These are phyloP conservation scores for Phengaris alcon DNA, from an alignment of 2,888 invertebrate genomes.

Conservation along the genomic window DNA sequence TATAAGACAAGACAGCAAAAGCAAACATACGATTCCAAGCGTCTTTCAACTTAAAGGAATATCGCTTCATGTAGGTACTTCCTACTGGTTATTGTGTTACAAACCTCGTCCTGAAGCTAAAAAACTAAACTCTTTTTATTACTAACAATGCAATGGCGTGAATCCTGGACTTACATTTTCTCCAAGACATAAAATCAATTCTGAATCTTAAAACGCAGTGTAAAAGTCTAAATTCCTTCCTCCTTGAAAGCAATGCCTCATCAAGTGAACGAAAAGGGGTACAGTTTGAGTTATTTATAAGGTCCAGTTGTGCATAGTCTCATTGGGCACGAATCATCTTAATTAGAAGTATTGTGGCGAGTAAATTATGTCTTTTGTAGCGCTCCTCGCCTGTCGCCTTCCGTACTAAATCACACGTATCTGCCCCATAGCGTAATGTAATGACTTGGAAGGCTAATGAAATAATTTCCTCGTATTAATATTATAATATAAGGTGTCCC, in stretches of 20 bases:
- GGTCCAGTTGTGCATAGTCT: slow-evolving; percentile 67
- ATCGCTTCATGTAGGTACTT: not conserved
- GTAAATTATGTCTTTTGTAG: slow-evolving; percentile 67
- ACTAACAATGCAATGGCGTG: slow-evolving; percentile 58
- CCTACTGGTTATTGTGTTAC: not conserved
- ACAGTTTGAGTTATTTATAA: slow-evolving; percentile 74
- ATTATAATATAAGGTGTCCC: slow-evolving; percentile 36
- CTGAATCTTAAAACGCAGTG: slow-evolving; percentile 47
- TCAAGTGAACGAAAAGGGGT: slow-evolving; percentile 60
- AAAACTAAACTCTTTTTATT: not conserved
- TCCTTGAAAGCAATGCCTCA: slow-evolving; percentile 45
- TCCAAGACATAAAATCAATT: slow-evolving; percentile 40
- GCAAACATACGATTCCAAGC: no score
- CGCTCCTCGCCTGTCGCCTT: slow-evolving; percentile 40
- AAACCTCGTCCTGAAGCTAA: not conserved
- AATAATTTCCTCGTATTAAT: slow-evolving; percentile 59
- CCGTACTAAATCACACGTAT: slow-evolving; percentile 67
- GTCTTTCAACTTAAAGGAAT: no score
- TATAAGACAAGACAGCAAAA: no score
- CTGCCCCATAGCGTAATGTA: slow-evolving; percentile 69
- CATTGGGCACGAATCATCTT: slow-evolving; percentile 73
- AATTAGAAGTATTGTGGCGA: slow-evolving; percentile 75
- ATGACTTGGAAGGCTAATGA: slow-evolving; percentile 74
- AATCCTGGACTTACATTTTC: slow-evolving; percentile 53
- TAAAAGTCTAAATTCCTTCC: slow-evolving; percentile 47